These are phyloP conservation scores for Chalcis sispes DNA, from an alignment of 2,888 invertebrate species.

Conservation along the genomic window DNA sequence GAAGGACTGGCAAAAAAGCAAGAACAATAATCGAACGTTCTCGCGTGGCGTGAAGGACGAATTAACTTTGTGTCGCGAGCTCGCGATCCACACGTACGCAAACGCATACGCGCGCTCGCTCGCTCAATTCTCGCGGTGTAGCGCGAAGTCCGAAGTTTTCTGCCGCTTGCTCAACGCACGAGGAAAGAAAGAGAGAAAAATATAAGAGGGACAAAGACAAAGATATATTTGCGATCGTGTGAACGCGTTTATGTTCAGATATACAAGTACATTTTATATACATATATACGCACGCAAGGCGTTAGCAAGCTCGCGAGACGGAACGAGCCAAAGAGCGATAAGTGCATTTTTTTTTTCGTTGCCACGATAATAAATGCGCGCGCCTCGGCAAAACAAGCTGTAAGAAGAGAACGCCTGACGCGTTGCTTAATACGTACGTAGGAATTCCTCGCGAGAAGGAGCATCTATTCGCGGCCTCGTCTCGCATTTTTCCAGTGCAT, in stretches of 20 bases:
- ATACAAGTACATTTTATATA: no score
- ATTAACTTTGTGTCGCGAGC: slow-evolving; percentile 25
- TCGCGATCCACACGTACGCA: slow-evolving; percentile 1
- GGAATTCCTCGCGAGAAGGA: not conserved
- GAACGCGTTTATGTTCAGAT: no score
- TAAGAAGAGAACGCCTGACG: not conserved
- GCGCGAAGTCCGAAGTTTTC: slow-evolving; percentile 15
- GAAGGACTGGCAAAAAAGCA: not conserved
- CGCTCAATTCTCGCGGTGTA: not conserved
- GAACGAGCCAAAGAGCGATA: slow-evolving; percentile 31
- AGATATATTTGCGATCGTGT: no score
- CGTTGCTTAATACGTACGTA: not conserved
- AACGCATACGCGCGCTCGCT: not conserved
- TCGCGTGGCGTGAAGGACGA: slow-evolving; percentile 22
- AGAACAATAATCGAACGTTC: slow-evolving; percentile 20
- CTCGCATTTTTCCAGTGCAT: no score
- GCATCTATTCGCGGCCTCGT: no score
- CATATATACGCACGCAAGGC: not conserved
- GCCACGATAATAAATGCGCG: slow-evolving; percentile 40
- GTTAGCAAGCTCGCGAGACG: not conserved
- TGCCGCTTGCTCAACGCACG: slow-evolving; percentile 20
- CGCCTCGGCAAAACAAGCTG: slow-evolving; percentile 25
- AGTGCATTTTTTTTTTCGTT: slow-evolving; percentile 25
- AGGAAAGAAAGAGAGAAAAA: no score
- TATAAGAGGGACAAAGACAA: slow-evolving; percentile 3